Evolutionary conservation across 1,140 invertebrate genomes (phyloP).

Genomic region (Temnothorax nylanderi): DNA sequence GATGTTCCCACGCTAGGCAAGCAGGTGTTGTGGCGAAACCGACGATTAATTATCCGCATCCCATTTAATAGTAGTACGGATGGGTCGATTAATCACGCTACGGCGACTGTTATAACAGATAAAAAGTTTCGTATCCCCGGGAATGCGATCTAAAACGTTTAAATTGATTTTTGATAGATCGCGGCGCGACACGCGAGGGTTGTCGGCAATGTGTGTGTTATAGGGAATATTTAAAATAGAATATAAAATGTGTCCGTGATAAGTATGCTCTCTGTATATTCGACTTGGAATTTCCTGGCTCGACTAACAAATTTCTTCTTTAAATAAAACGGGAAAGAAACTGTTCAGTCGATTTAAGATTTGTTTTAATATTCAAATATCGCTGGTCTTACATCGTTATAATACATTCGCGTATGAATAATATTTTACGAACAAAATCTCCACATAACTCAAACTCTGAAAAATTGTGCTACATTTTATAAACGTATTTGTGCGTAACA

Average conservation of each 20-base stretch:
- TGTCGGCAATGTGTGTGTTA: not conserved
- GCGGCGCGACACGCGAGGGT: not conserved
- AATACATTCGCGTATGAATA: not conserved
- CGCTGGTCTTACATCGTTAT: not conserved
- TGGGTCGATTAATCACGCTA: conserved; percentile 54
- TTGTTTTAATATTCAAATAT: not conserved
- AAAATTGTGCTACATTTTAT: not conserved
- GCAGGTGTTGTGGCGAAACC: conserved; percentile 57
- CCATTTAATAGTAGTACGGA: conserved; percentile 57
- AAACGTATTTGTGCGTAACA: not conserved
- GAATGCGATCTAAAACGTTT: conserved; percentile 9
- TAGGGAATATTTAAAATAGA: no score
- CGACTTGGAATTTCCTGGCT: not conserved
- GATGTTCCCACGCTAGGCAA: conserved; percentile 58
- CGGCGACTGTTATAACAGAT: conserved; percentile 52
- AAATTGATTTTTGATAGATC: conserved; percentile 52
- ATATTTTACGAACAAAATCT: not conserved
- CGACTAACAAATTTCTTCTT: not conserved
- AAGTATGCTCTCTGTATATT: not conserved
- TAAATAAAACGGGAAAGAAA: not conserved
- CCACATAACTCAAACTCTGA: not conserved
- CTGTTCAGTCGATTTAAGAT: not conserved
- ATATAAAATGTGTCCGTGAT: no score
- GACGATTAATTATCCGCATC: conserved; percentile 62
- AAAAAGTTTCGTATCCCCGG: conserved; percentile 33